Percentiles rank a stretch among this genome's conserved stretches.
These are phyloP conservation scores for Rhyacichthys aspro DNA, from an alignment of 2,797 vertebrate species.

Conservation along the genomic window DNA sequence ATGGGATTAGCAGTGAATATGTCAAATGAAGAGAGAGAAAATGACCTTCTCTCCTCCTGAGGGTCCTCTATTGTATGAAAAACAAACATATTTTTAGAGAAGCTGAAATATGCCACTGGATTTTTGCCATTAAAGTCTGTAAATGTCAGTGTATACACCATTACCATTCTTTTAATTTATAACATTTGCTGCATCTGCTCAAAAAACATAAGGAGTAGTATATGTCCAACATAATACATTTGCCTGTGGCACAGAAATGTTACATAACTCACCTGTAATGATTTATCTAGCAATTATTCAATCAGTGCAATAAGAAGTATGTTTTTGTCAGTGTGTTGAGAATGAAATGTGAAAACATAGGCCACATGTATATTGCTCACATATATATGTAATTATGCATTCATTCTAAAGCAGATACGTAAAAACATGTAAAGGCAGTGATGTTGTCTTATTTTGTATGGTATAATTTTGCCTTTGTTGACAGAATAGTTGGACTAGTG, in stretches of 20 bases:
- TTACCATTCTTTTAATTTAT: conserved; percentile 14
- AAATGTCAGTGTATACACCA: conserved; percentile 9
- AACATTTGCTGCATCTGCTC: conserved; percentile 8
- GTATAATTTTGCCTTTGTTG: no score
- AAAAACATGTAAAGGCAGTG: no score
- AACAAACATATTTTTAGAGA: conserved; percentile 36
- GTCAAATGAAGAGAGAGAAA: conserved; percentile 28
- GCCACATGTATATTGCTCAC: no score
- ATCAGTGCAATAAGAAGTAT: no score
- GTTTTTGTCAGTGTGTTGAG: no score
- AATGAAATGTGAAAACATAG: no score
- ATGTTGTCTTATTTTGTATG: no score
- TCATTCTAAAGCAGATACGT: no score
- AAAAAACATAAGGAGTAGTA: conserved; percentile 1
- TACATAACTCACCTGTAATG: no score
- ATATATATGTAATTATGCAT: no score
- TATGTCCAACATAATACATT: conserved; percentile 8
- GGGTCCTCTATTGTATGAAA: conserved; percentile 23
- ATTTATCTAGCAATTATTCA: not conserved
- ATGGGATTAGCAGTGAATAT: conserved; percentile 34
- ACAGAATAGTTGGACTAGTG: no score
- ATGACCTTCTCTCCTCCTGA: conserved; percentile 7
- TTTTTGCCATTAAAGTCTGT: conserved; percentile 7
- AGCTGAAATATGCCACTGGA: conserved; percentile 30
- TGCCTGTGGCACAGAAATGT: conserved; percentile 7